Conservation (phyloP, 2,888 invertebrate genomes). For the Brachyptera risi region DNA sequence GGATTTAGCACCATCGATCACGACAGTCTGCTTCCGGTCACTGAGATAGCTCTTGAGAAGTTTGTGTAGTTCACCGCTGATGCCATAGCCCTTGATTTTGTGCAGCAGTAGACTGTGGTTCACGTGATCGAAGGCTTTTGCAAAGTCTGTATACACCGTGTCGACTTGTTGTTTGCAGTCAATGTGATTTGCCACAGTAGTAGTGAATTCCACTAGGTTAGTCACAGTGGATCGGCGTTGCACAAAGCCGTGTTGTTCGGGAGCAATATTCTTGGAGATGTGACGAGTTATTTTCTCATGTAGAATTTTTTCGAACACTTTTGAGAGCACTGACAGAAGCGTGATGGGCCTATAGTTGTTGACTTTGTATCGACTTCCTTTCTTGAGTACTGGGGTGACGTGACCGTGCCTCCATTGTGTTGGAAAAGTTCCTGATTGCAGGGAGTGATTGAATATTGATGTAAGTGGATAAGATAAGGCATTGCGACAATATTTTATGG, state of each 20-base stretch:
- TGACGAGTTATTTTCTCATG: not conserved
- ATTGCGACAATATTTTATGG: not conserved
- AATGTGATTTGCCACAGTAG: not conserved
- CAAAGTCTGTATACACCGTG: conserved; percentile 10
- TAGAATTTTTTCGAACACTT: not conserved
- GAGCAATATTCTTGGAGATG: not conserved
- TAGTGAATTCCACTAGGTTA: not conserved
- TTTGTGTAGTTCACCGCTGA: not conserved
- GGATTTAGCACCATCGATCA: not conserved
- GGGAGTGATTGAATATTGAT: not conserved
- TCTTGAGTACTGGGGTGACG: not conserved
- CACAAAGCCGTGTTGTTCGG: not conserved
- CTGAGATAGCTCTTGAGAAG: not conserved
- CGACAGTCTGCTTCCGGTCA: conserved; percentile 1
- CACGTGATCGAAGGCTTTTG: conserved; percentile 2
- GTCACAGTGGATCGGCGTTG: not conserved
- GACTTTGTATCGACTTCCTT: not conserved
- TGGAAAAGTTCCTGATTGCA: not conserved
- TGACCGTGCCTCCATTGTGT: not conserved
- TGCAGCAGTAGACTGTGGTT: not conserved
- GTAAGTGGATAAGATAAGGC: not conserved
- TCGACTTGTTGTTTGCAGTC: conserved; percentile 1
- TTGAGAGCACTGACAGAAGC: not conserved
- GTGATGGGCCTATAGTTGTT: not conserved
- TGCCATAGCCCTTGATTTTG: not conserved